Evolutionary conservation across 1,140 invertebrate species (phyloP).

Genomic region (Drosophila melanica): DNA sequence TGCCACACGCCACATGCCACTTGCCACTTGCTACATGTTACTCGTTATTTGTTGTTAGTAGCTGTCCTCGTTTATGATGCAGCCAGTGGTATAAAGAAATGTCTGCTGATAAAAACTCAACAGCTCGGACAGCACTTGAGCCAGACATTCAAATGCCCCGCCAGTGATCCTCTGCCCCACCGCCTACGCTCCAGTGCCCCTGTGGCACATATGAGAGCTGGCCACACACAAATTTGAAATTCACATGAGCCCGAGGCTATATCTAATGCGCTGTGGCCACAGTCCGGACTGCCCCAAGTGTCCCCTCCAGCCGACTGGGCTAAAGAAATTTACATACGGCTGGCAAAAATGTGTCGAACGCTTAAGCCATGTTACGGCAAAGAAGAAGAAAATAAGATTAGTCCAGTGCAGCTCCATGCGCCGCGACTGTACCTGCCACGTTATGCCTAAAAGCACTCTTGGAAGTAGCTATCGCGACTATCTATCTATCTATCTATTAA

Average conservation of each 20-base stretch:
- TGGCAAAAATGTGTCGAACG: slow-evolving; percentile 25
- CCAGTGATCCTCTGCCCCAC: not conserved
- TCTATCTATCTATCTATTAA: no score
- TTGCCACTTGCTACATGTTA: slow-evolving; percentile 27
- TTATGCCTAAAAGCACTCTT: no score
- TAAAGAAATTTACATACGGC: slow-evolving; percentile 27
- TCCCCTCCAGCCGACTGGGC: not conserved
- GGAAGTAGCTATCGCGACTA: no score
- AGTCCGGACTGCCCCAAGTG: slow-evolving; percentile 1
- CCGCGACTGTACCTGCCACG: not conserved
- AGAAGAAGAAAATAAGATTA: slow-evolving; percentile 4
- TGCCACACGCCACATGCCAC: slow-evolving; percentile 11
- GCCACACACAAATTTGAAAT: slow-evolving; percentile 58
- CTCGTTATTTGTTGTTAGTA: slow-evolving; percentile 1
- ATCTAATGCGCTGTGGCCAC: slow-evolving; percentile 61
- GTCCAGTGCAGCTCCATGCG: not conserved
- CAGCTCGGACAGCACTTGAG: slow-evolving; percentile 48
- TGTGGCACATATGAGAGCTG: slow-evolving; percentile 26
- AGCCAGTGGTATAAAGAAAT: slow-evolving; percentile 66
- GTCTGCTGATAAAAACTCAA: slow-evolving; percentile 66
- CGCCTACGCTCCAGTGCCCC: not conserved
- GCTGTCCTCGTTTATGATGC: slow-evolving; percentile 64
- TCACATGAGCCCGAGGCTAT: slow-evolving; percentile 55
- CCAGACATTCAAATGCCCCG: slow-evolving; percentile 20
- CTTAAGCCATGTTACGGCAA: not conserved